Conservation (phyloP, 1,140 invertebrate species). For the Caenorhabditis inopinata region DNA sequence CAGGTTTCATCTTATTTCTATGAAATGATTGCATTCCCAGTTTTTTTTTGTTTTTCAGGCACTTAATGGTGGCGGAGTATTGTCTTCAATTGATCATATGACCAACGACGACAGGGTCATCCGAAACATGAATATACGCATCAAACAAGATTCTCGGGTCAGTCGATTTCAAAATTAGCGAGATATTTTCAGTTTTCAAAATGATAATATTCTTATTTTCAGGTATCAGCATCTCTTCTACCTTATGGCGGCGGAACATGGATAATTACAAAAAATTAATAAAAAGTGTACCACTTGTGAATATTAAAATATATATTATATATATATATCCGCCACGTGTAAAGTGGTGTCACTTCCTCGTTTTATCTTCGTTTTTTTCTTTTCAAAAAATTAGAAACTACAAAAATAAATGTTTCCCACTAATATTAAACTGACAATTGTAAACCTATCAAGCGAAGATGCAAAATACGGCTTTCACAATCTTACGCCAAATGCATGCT, state of each 20-base stretch:
- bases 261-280: constrained; percentile 51
- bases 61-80: constrained; percentile 44
- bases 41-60: constrained; percentile 39
- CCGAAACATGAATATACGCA: constrained; percentile 51
- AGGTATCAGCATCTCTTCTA: constrained; percentile 48
- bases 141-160: constrained; percentile 51
- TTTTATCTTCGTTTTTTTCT: too few species aligned
- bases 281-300: neutral
- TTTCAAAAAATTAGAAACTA: too few species aligned
- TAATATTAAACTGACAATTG: too few species aligned
- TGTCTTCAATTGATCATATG: constrained; percentile 46
- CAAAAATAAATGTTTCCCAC: too few species aligned
- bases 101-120: constrained; percentile 45
- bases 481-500: too few species aligned
- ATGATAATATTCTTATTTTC: neutral
- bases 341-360: neutral
- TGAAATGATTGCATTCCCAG: neutral
- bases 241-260: constrained; percentile 50
- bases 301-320: neutral
- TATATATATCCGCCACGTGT: neutral
- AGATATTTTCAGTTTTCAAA: neutral
- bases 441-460: too few species aligned
- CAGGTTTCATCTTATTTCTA: neutral
- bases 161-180: neutral
- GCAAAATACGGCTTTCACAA: too few species aligned